Conservation (phyloP, 2,797 vertebrate genomes). For the Tympanoctomys barrerae region DNA sequence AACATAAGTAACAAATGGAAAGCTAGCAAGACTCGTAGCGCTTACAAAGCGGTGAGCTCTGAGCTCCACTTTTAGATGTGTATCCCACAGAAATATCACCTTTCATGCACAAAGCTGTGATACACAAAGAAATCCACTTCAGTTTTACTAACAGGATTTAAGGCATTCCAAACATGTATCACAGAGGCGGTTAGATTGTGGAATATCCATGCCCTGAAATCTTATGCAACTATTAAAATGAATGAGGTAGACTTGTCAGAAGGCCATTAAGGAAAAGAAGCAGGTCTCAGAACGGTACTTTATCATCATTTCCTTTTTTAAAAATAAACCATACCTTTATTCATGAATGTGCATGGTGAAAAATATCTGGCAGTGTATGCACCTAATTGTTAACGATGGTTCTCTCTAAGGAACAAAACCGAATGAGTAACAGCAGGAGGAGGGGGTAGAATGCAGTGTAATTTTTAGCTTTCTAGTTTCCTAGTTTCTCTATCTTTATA, state of each 20-base stretch:
- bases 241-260: background rate
- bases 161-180: background rate
- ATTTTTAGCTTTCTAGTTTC: background rate
- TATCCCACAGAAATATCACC: background rate
- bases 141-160: background rate
- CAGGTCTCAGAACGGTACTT: background rate
- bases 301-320: background rate
- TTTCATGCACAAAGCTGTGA: background rate
- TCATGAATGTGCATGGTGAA: background rate
- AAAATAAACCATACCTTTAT: background rate
- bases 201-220: background rate
- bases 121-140: background rate
- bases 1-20: background rate
- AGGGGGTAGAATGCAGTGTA: background rate
- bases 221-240: background rate
- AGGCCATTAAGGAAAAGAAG: background rate
- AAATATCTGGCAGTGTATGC: background rate
- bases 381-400: background rate
- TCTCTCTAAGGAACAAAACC: background rate
- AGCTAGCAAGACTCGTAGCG: no score
- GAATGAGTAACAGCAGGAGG: background rate
- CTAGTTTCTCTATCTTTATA: background rate
- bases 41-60: background rate
- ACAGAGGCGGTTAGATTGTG: background rate
- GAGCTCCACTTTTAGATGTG: background rate